A percentile compares a stretch with the other conserved stretches of the same genome.
phyloP scores from a whole-genome alignment of 2,888 invertebrate species.

The Spialia ferax region DNA sequence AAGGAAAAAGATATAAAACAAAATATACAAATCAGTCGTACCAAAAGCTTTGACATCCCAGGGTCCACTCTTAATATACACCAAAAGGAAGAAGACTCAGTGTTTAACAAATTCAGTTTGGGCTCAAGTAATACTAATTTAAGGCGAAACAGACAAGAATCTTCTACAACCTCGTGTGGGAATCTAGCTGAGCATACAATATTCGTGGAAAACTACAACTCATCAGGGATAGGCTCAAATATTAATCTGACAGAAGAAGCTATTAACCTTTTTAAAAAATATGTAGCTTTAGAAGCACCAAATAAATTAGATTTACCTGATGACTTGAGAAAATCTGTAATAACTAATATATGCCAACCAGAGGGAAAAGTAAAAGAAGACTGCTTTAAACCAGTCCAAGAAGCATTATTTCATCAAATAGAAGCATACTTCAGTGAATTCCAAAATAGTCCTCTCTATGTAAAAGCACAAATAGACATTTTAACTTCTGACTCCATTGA shows the following conservation, averaged over 20 bases:
- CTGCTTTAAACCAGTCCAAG: slow-evolving; percentile 92
- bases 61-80: slow-evolving; percentile 55
- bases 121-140: slow-evolving; percentile 56
- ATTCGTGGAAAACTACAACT: slow-evolving; percentile 49
- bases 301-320: slow-evolving; percentile 87
- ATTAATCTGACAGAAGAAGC: slow-evolving; percentile 86
- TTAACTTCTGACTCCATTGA: slow-evolving; percentile 93
- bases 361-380: slow-evolving; percentile 89
- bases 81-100: slow-evolving; percentile 52
- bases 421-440: slow-evolving; percentile 93
- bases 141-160: slow-evolving; percentile 55
- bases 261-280: slow-evolving; percentile 91
- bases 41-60: slow-evolving; percentile 72
- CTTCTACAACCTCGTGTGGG: slow-evolving; percentile 67
- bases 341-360: slow-evolving; percentile 89
- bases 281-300: slow-evolving; percentile 90
- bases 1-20: slow-evolving; percentile 47
- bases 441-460: slow-evolving; percentile 94
- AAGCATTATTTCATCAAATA: slow-evolving; percentile 89
- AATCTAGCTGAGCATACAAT: slow-evolving; percentile 61
- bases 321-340: slow-evolving; percentile 85
- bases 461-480: slow-evolving; percentile 97
- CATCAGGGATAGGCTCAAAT: slow-evolving; percentile 51
- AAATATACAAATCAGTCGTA: slow-evolving; percentile 63
- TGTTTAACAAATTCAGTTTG: slow-evolving; percentile 60